Evolutionary conservation across 1,140 invertebrate species (phyloP).

Genomic region (Drosophila baimaii): DNA sequence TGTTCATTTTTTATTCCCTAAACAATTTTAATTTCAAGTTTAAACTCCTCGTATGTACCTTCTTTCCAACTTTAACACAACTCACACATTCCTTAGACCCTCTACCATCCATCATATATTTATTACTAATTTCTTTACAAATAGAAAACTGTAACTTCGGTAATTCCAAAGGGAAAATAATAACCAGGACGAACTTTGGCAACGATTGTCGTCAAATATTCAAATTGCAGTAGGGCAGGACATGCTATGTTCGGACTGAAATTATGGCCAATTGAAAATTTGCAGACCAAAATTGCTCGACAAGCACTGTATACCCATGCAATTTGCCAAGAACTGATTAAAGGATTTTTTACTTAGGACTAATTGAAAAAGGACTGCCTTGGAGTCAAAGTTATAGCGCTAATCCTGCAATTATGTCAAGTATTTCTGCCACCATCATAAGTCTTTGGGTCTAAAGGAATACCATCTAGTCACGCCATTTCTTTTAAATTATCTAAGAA

Average conservation of each 20-base stretch:
- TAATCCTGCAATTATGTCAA: constrained; percentile 71
- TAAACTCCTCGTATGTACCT: not conserved
- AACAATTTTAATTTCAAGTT: not conserved
- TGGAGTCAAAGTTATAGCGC: not conserved
- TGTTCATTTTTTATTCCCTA: too few relatives aligned
- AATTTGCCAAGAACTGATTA: constrained; percentile 56
- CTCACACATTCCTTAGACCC: not conserved
- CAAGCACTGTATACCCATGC: constrained; percentile 34
- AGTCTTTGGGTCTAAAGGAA: constrained; percentile 60
- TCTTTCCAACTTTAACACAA: not conserved
- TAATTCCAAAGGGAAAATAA: constrained; percentile 20
- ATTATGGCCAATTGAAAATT: constrained; percentile 61
- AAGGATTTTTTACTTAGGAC: constrained; percentile 42
- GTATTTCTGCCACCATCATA: constrained; percentile 62
- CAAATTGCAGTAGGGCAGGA: constrained; percentile 33
- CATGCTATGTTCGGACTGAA: constrained; percentile 43
- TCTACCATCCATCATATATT: not conserved
- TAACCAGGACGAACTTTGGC: constrained; percentile 1
- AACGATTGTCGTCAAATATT: constrained; percentile 51
- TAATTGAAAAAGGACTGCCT: constrained; percentile 59
- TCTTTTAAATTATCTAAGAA: constrained; percentile 72
- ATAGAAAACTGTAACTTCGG: constrained; percentile 1
- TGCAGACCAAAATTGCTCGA: constrained; percentile 39
- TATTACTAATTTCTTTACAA: constrained; percentile 12
- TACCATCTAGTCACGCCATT: constrained; percentile 71